A percentile compares a stretch with the other conserved stretches of the same genome.
phyloP scores from a whole-genome alignment of 2,888 invertebrate genomes.

The Anagyrus pseudococci region DNA sequence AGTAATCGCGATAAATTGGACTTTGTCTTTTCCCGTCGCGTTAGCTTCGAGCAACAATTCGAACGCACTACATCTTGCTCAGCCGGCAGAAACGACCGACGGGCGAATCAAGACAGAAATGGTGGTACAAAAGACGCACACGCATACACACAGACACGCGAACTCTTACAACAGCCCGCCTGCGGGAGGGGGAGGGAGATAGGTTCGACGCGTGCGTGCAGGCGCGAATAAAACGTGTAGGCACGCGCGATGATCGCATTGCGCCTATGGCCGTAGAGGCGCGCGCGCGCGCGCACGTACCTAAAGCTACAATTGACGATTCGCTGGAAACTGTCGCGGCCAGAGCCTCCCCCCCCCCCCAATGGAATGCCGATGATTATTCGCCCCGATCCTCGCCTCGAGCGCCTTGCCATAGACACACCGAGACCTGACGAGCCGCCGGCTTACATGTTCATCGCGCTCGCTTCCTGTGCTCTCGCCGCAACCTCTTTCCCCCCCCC shows the following conservation, averaged over 20 bases:
- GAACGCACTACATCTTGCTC: too few relatives aligned
- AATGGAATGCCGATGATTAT: slow-evolving; percentile 19
- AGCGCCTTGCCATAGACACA: too few relatives aligned
- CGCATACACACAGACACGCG: too few relatives aligned
- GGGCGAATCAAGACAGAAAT: too few relatives aligned
- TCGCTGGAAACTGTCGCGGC: slow-evolving; percentile 32
- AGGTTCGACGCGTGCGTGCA: slow-evolving; percentile 9
- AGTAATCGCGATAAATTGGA: too few relatives aligned
- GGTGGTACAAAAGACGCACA: too few relatives aligned
- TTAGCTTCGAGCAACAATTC: too few relatives aligned
- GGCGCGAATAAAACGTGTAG: slow-evolving; percentile 26
- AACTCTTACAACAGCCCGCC: too few relatives aligned
- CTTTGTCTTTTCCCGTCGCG: too few relatives aligned
- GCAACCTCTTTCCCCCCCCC: neutral
- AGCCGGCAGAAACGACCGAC: too few relatives aligned
- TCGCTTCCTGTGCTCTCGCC: neutral
- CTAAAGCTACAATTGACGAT: slow-evolving; percentile 27
- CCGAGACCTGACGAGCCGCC: neutral
- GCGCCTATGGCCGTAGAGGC: slow-evolving; percentile 5
- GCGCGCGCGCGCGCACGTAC: neutral
- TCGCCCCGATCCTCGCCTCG: neutral
- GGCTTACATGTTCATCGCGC: neutral
- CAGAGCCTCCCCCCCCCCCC: neutral
- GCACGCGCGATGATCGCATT: slow-evolving; percentile 25
- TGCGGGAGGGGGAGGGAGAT: too few relatives aligned